These are phyloP conservation scores for Chlorodrepanis virens DNA, from an alignment of 2,113 vertebrate species.

Conservation along the genomic window DNA sequence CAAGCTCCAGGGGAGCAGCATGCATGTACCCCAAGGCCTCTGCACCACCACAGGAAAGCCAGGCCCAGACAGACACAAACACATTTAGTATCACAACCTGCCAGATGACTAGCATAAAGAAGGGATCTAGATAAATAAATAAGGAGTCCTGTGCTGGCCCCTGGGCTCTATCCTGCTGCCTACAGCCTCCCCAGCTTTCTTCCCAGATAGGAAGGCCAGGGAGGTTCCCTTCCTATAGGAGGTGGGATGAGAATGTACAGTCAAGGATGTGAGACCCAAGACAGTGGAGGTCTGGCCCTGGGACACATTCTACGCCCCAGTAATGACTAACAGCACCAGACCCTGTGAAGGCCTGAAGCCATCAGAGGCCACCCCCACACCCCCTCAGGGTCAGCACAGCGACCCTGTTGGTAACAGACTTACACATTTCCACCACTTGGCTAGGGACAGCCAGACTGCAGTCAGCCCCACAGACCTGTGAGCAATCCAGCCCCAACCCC, in stretches of 20 bases:
- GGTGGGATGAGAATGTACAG: not conserved
- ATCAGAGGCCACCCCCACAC: not conserved
- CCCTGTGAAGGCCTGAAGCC: not conserved
- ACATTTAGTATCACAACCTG: not conserved
- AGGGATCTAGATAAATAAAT: conserved; percentile 33
- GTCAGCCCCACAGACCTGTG: not conserved
- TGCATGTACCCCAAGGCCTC: not conserved
- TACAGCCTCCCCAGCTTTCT: not conserved
- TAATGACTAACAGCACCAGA: not conserved
- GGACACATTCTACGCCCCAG: not conserved
- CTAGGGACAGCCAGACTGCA: not conserved
- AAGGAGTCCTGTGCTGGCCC: conserved; percentile 1
- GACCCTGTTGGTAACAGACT: too few relatives aligned
- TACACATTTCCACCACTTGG: not conserved
- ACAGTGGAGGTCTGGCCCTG: not conserved
- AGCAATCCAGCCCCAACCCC: not conserved
- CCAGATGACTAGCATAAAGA: not conserved
- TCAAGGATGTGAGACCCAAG: not conserved
- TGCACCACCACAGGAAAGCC: not conserved
- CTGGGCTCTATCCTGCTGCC: not conserved
- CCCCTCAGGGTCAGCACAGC: not conserved
- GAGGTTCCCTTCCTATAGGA: not conserved
- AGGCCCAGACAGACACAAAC: conserved; percentile 16
- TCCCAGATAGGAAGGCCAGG: not conserved
- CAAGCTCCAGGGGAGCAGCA: not conserved